Conservation (phyloP, 35 echinoderm and acorn worm species). For the Lytechinus pictus region DNA sequence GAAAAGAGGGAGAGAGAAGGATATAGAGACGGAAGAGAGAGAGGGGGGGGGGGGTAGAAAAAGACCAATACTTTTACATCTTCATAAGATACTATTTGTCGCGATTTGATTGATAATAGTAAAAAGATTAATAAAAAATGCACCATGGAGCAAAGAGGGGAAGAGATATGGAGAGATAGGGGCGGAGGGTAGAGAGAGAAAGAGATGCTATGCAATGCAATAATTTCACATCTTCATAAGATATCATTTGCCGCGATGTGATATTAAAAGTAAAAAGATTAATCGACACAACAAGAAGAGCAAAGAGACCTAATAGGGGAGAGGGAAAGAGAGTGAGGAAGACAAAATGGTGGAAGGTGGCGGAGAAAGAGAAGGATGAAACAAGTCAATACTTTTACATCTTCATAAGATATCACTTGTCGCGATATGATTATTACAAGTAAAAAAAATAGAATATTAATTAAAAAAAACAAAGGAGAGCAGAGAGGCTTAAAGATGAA, state of each 20-base stretch:
- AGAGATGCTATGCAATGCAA: not conserved
- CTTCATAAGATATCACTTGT: not conserved
- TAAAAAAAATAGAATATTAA: too few species aligned
- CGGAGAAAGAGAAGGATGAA: too few species aligned
- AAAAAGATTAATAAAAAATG: too few species aligned
- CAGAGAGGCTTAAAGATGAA: not conserved
- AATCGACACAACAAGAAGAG: too few species aligned
- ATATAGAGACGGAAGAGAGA: too few species aligned
- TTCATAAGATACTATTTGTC: not conserved
- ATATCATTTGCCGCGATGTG: not conserved
- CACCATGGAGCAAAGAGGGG: too few species aligned
- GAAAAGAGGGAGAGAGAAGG: not conserved
- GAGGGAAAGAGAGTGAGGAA: not conserved
- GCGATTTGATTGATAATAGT: too few species aligned
- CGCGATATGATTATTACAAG: too few species aligned
- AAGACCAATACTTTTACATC: not conserved
- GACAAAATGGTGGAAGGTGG: too few species aligned
- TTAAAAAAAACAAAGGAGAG: too few species aligned
- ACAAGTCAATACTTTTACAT: not conserved
- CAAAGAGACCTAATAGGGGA: not conserved
- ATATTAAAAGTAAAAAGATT: too few species aligned
- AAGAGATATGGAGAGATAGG: not conserved
- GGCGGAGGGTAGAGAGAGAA: not conserved
- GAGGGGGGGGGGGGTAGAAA: too few species aligned
- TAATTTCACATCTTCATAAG: constrained; percentile 3